Conservation (phyloP, 2,113 vertebrate genomes). For the Glaucomys volans region DNA sequence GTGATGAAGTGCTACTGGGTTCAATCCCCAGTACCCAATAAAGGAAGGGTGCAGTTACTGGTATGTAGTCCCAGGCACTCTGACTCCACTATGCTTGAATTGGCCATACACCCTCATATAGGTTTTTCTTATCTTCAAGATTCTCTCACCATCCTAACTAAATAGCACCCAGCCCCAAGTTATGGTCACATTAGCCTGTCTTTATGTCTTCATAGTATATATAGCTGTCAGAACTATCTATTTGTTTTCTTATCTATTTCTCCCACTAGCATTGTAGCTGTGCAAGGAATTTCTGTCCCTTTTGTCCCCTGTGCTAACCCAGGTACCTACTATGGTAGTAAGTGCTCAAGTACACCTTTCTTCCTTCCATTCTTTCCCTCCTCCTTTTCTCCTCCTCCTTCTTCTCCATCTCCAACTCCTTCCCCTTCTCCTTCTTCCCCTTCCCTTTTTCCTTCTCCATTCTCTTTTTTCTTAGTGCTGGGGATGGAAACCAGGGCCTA, state of each 20-base stretch:
- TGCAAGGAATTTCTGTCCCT: neutral
- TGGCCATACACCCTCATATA: neutral
- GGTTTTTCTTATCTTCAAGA: neutral
- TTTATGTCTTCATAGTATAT: neutral
- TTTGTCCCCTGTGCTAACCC: neutral
- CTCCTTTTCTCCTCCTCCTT: neutral
- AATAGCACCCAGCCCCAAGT: neutral
- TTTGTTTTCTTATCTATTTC: slow-evolving; percentile 3
- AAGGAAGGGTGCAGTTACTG: neutral
- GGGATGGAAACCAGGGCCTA: neutral
- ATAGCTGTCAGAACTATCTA: neutral
- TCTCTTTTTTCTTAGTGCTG: neutral
- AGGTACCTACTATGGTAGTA: neutral
- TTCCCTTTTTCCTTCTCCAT: too few relatives aligned
- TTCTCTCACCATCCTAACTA: neutral
- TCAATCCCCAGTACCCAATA: too few relatives aligned
- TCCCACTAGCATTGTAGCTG: neutral
- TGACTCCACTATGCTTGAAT: neutral
- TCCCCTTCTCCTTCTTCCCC: too few relatives aligned
- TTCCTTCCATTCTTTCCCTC: neutral
- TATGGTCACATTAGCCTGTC: neutral
- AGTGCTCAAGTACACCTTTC: neutral
- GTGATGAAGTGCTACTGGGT: too few relatives aligned
- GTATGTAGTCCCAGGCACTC: neutral
- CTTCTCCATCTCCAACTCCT: too few relatives aligned